These are phyloP conservation scores for Lepidurus couesii DNA, from an alignment of 1,140 invertebrate species.

Conservation along the genomic window DNA sequence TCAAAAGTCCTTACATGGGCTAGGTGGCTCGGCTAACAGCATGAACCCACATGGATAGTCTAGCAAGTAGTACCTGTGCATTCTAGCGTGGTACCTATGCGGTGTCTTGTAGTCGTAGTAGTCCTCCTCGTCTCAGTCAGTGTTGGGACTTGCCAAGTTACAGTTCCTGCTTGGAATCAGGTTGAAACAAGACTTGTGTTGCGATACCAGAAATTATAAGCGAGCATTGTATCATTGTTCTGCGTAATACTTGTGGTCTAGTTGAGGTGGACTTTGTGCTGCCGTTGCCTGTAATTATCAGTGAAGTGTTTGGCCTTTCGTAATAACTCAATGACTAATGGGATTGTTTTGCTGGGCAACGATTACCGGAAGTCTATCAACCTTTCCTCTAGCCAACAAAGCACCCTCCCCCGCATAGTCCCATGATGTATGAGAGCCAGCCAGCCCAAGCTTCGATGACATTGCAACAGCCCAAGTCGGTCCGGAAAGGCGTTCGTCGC, in stretches of 20 bases:
- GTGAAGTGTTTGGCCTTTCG: background rate
- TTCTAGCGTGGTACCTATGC: background rate
- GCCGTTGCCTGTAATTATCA: too few relatives aligned
- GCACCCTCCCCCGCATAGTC: background rate
- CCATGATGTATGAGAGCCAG: constrained; percentile 16
- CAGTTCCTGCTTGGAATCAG: background rate
- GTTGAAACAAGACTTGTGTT: background rate
- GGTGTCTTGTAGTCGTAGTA: constrained; percentile 12
- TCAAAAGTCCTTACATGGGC: constrained; percentile 8
- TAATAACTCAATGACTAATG: background rate
- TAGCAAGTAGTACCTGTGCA: background rate
- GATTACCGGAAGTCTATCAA: background rate
- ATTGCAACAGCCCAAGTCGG: background rate
- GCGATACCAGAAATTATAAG: background rate
- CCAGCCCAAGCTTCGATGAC: background rate
- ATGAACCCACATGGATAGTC: background rate
- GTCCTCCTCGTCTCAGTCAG: background rate
- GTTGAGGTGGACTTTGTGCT: too few relatives aligned
- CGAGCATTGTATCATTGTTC: background rate
- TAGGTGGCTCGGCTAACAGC: background rate
- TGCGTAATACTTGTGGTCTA: too few relatives aligned
- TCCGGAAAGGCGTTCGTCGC: constrained; percentile 7
- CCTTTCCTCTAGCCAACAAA: background rate
- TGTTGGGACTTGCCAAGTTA: background rate
- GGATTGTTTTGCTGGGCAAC: background rate